Conservation (phyloP, 2,113 vertebrate genomes). For the Sphyrna mokarran region DNA sequence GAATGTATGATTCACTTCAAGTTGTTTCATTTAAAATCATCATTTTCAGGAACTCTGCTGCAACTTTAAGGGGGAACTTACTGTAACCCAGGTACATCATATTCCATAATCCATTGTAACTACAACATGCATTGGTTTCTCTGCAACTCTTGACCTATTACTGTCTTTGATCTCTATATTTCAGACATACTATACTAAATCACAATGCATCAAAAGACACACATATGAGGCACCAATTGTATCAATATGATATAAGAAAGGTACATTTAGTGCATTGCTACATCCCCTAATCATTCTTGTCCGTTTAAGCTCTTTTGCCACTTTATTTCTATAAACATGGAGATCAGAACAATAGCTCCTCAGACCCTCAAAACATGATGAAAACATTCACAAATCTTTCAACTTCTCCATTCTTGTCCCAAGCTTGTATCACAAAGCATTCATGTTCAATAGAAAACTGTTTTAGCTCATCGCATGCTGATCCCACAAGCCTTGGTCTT, state of each 20-base stretch:
- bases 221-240: not conserved
- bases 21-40: too few species aligned
- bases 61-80: too few species aligned
- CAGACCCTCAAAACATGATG: not conserved
- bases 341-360: not conserved
- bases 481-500: too few species aligned
- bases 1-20: too few species aligned
- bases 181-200: not conserved
- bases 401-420: too few species aligned
- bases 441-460: too few species aligned
- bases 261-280: not conserved
- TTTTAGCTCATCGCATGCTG: too few species aligned
- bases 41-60: too few species aligned
- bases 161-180: not conserved
- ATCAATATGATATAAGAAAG: not conserved
- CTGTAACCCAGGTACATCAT: not conserved
- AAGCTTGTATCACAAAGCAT: too few species aligned
- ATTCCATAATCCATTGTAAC: not conserved
- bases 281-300: not conserved
- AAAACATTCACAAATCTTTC: too few species aligned
- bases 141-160: not conserved
- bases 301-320: not conserved
- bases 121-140: not conserved
- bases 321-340: not conserved
- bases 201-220: not conserved